Conservation (phyloP, 2,797 vertebrate species). For the Sebastes oblongus region DNA sequence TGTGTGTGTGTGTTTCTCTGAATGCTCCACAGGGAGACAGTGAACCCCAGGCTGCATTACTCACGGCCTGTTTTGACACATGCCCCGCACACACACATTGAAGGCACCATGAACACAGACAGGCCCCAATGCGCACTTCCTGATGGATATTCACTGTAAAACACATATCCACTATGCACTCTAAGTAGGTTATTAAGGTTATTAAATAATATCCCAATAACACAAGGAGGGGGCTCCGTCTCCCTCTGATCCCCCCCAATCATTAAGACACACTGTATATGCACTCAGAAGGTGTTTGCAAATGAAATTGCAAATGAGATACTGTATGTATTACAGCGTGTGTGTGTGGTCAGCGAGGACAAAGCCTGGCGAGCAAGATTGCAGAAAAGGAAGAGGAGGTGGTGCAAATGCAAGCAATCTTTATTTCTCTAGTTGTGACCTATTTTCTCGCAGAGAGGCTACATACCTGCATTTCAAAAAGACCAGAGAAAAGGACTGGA, state of each 20-base stretch:
- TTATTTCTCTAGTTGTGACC: not conserved
- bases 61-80: conserved; percentile 54
- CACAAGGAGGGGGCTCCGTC: conserved; percentile 16
- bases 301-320: conserved; percentile 25
- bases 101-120: not conserved
- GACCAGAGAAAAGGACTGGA: not conserved
- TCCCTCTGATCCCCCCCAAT: conserved; percentile 21
- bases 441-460: not conserved
- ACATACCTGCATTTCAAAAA: not conserved
- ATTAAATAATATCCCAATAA: conserved; percentile 47
- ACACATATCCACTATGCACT: not conserved
- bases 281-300: conserved; percentile 24
- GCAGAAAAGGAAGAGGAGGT: not conserved
- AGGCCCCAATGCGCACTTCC: conserved; percentile 16
- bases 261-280: conserved; percentile 32
- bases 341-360: not conserved
- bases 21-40: conserved; percentile 57
- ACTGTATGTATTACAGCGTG: not conserved
- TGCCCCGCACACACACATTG: not conserved
- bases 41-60: conserved; percentile 63
- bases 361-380: not conserved
- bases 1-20: conserved; percentile 40
- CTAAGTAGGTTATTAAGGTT: conserved; percentile 19
- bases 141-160: conserved; percentile 24
- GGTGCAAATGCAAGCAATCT: not conserved